These are phyloP conservation scores for Eurystomus gularis DNA, from an alignment of 2,113 vertebrate species.

Conservation along the genomic window DNA sequence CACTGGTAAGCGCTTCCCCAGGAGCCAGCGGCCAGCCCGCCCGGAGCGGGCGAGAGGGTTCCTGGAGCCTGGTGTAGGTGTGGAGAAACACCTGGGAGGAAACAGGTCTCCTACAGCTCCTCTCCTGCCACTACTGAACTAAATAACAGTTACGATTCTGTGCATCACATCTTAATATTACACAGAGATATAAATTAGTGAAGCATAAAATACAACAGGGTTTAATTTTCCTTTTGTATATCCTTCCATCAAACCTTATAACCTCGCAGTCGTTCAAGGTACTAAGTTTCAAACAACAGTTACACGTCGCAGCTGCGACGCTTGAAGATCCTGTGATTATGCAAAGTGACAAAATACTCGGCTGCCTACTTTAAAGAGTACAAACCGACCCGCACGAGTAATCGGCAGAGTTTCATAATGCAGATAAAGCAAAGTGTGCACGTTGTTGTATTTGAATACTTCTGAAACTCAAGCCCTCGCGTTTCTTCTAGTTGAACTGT, in stretches of 20 bases:
- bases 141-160: not conserved
- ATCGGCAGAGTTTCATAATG: not conserved
- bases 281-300: not conserved
- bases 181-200: conserved; percentile 15
- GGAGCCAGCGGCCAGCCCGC: not conserved
- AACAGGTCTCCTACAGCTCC: not conserved
- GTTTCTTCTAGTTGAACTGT: conserved; percentile 17
- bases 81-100: not conserved
- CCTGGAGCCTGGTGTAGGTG: not conserved
- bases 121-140: not conserved
- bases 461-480: not conserved
- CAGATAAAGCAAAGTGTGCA: not conserved
- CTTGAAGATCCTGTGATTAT: not conserved
- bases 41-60: not conserved
- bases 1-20: not conserved
- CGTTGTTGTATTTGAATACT: not conserved
- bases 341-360: not conserved
- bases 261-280: not conserved
- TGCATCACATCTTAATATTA: not conserved
- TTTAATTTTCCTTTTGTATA: not conserved
- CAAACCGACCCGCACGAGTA: not conserved
- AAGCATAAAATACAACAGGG: conserved; percentile 9
- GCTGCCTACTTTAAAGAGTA: not conserved
- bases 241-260: not conserved
- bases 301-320: not conserved